Evolutionary conservation across 2,797 vertebrate genomes (phyloP).

Genomic region (Aldrovandia affinis): DNA sequence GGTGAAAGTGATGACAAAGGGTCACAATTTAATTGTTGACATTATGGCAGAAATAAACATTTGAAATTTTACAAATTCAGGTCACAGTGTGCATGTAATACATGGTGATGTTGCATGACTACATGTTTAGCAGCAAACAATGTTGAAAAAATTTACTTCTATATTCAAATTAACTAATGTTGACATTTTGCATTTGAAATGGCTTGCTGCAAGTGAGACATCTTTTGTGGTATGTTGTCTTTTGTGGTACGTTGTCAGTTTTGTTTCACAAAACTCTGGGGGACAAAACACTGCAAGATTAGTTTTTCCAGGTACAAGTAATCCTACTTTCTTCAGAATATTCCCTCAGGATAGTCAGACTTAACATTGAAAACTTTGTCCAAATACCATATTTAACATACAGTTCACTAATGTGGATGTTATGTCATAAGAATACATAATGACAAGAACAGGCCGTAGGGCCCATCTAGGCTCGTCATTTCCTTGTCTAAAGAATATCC

Average conservation of each 20-base stretch:
- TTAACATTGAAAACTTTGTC: neutral
- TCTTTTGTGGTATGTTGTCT: neutral
- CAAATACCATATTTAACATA: neutral
- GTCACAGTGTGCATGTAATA: neutral
- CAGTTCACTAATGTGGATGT: neutral
- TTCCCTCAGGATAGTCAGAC: neutral
- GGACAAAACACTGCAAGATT: neutral
- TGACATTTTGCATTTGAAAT: neutral
- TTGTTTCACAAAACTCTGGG: neutral
- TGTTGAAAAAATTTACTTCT: neutral
- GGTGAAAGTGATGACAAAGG: neutral
- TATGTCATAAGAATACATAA: no score
- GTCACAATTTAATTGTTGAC: neutral
- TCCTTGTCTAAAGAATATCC: no score
- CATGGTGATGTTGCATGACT: neutral
- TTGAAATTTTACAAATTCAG: neutral
- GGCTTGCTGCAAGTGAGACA: neutral
- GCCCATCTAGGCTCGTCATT: no score
- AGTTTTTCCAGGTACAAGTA: neutral
- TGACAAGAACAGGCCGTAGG: no score
- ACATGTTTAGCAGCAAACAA: neutral
- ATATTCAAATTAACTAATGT: neutral
- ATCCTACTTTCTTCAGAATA: neutral
- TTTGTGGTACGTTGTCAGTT: no score
- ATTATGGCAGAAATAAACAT: neutral